Evolutionary conservation across 2,888 invertebrate genomes (phyloP), one percentile per base, ranked within the genome.

Genomic region (Apamea sordens): DNA sequence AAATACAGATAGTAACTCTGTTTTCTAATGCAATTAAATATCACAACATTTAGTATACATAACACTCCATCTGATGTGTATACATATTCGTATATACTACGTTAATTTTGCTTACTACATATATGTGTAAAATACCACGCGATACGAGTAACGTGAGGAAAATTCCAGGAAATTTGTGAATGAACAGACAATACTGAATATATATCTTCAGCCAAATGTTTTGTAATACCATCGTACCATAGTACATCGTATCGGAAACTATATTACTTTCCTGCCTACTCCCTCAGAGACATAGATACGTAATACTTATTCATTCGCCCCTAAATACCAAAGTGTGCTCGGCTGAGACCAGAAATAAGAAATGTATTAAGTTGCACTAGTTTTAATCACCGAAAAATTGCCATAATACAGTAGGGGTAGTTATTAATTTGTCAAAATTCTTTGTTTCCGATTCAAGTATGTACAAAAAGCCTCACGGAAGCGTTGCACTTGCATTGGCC

Each of bases 161-260:
- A 76, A 67, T 53, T 82, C 67, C 44, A 24, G n/a, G 32, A 61
- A 82, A 82, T 44, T 24, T 50, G 6, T 76, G 65, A 80, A 82
- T 67, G 59, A 67, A 76, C 32, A 53, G n/a, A 18, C n/a, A 65
- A 50, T 65, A 32, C n/a, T 32, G 24, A 15, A 69, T 8, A 13
- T 8, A 36, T 8, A 18, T 64, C 13, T 64, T 28, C 36, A 47
- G n/a, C 15, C 53, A 63, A 11, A 28, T 47, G 44, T 50, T 61
- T 32, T 32, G 21, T 64, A 41, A 24, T 63, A 32, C 32, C 44
- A n/a, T 70, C 28, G 36, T 50, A 78, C 6, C 6, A n/a, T n/a
- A 36, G 18, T 32, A 41, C 18, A 21, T 50, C 44, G 18, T 63
- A 64, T 47, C 10, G 28, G n/a, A 80, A 80, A 72, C n/a, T n/a